Conservation (phyloP, 2,888 invertebrate genomes). For the Cyrtodaria siliqua region DNA sequence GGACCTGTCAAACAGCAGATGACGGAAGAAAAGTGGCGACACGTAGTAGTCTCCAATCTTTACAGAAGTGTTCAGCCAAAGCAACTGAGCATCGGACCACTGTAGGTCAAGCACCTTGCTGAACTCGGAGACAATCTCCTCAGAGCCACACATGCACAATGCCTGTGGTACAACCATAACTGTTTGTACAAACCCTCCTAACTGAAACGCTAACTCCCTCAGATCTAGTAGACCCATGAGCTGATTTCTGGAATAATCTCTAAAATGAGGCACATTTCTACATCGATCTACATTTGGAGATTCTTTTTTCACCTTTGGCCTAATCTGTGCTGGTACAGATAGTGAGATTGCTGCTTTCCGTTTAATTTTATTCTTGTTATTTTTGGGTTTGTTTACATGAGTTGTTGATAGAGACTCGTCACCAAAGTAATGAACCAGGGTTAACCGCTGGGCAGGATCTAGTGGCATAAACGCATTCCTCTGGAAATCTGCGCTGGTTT, state of each 20-base stretch:
- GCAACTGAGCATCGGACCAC: constrained; percentile 9
- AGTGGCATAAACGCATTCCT: constrained; percentile 12
- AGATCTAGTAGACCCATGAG: constrained; percentile 13
- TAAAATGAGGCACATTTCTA: neutral
- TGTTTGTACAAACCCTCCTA: constrained; percentile 12
- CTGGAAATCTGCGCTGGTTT: constrained; percentile 6
- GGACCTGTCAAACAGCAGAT: constrained; percentile 18
- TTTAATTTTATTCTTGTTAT: neutral
- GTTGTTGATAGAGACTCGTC: constrained; percentile 22
- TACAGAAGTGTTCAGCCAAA: constrained; percentile 4
- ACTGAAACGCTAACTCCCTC: constrained; percentile 14
- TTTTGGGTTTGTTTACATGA: constrained; percentile 4
- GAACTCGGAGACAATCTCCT: constrained; percentile 12
- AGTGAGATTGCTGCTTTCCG: too few relatives aligned
- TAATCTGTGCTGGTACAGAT: too few relatives aligned
- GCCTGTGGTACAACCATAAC: constrained; percentile 13
- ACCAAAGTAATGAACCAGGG: constrained; percentile 21
- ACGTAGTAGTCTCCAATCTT: constrained; percentile 13
- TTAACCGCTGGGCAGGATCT: neutral
- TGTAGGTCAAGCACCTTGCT: constrained; percentile 7
- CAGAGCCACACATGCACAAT: constrained; percentile 18
- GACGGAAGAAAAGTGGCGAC: constrained; percentile 17
- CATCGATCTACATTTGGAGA: too few relatives aligned
- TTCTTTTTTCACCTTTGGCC: too few relatives aligned
- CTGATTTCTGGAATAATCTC: neutral